These are phyloP conservation scores for Drosophila neocordata DNA, from an alignment of 1,140 invertebrate species.

Conservation along the genomic window DNA sequence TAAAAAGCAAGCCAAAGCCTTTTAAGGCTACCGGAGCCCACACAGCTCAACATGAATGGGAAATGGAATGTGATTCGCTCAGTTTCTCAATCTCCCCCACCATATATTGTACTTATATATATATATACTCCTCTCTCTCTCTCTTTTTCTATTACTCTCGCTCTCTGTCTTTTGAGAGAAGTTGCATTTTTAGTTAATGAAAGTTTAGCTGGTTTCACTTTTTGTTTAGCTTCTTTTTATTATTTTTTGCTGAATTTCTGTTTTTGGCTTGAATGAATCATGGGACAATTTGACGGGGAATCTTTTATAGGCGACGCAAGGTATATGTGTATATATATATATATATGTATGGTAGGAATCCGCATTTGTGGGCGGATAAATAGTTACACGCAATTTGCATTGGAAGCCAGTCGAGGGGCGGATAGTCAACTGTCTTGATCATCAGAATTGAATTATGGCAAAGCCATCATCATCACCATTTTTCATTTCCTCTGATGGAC, in stretches of 20 bases:
- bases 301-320: conserved; percentile 28
- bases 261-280: conserved; percentile 45
- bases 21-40: conserved; percentile 42
- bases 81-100: conserved; percentile 3
- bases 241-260: conserved; percentile 14
- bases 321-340: no score
- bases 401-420: conserved; percentile 33
- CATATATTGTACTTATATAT: no score
- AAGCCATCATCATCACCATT: conserved; percentile 31
- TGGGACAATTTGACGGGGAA: not conserved
- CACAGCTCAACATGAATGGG: conserved; percentile 37
- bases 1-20: conserved; percentile 13
- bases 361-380: conserved; percentile 6
- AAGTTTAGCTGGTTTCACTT: conserved; percentile 57
- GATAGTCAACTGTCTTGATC: conserved; percentile 5
- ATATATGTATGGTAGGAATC: no score
- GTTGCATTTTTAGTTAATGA: conserved; percentile 55
- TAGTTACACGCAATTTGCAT: conserved; percentile 25
- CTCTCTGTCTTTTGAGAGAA: not conserved
- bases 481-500: conserved; percentile 31
- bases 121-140: not conserved
- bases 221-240: conserved; percentile 15
- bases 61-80: conserved; percentile 17
- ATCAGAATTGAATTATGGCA: not conserved
- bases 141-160: not conserved